These are phyloP conservation scores for Acropora tenuis DNA, from an alignment of 64 coral and sea anemone genomes.

Conservation along the genomic window DNA sequence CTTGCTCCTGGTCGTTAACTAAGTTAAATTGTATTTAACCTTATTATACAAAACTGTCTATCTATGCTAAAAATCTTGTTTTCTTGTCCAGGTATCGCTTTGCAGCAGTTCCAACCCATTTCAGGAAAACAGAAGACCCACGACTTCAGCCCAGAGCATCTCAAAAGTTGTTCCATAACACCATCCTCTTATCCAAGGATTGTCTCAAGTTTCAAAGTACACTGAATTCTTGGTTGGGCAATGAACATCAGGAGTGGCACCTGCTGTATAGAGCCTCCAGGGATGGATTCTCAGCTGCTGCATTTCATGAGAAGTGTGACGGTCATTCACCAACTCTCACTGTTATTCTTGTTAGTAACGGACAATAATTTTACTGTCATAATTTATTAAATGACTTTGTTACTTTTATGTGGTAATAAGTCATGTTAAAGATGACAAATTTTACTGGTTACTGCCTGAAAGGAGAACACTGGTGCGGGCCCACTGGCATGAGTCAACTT, in stretches of 20 bases:
- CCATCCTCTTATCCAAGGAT: slow-evolving; percentile 73
- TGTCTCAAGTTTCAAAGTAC: slow-evolving; percentile 78
- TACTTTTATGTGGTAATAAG: too few relatives aligned
- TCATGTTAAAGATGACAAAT: too few relatives aligned
- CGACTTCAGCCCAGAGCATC: slow-evolving; percentile 76
- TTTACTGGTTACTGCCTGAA: too few relatives aligned
- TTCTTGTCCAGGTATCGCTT: slow-evolving; percentile 78
- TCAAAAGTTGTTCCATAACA: slow-evolving; percentile 80
- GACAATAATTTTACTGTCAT: not conserved
- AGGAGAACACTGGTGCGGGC: too few relatives aligned
- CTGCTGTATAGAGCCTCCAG: slow-evolving; percentile 82
- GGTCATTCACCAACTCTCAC: slow-evolving; percentile 85
- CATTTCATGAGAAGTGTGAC: slow-evolving; percentile 94
- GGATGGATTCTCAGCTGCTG: slow-evolving; percentile 75
- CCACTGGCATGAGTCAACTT: too few relatives aligned
- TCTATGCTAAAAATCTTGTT: not conserved
- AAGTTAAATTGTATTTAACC: too few relatives aligned
- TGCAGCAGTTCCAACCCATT: slow-evolving; percentile 92
- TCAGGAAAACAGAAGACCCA: slow-evolving; percentile 71
- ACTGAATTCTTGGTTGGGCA: slow-evolving; percentile 87
- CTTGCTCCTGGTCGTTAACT: too few relatives aligned
- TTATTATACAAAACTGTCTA: not conserved
- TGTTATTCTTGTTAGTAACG: slow-evolving; percentile 64
- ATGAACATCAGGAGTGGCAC: slow-evolving; percentile 89
- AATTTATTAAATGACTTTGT: not conserved